phyloP scores from a whole-genome alignment of 2,888 invertebrate species.

The Leptura quadrifasciata region DNA sequence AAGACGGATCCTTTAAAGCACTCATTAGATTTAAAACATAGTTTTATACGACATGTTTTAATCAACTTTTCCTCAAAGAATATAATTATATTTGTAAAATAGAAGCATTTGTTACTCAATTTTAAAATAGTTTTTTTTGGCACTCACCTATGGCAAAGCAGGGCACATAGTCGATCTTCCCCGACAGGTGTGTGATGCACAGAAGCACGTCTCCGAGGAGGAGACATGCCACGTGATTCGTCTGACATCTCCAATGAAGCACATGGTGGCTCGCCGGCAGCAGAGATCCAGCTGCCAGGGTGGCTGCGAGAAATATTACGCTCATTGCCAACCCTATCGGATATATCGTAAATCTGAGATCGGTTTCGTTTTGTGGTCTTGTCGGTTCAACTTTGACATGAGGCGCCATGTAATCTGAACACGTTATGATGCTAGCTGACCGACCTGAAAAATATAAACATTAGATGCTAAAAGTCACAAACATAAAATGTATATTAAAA shows the following conservation, averaged over 20 bases:
- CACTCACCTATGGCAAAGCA: conserved; percentile 84
- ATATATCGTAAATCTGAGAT: conserved; percentile 83
- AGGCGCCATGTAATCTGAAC: conserved; percentile 77
- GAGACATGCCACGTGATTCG: conserved; percentile 89
- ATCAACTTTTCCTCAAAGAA: no score
- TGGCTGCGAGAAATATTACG: conserved; percentile 87
- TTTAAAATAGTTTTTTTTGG: no score
- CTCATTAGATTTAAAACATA: background rate
- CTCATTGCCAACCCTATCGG: conserved; percentile 87
- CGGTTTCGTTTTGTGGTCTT: conserved; percentile 62
- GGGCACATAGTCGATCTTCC: conserved; percentile 77
- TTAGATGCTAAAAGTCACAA: background rate
- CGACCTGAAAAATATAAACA: conserved; percentile 29
- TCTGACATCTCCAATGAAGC: conserved; percentile 92
- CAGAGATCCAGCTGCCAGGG: conserved; percentile 86
- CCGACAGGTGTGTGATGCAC: conserved; percentile 85
- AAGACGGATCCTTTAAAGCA: background rate
- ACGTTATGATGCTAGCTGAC: conserved; percentile 78
- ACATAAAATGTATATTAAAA: no score
- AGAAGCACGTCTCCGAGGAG: conserved; percentile 87
- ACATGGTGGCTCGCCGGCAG: conserved; percentile 90
- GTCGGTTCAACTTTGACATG: conserved; percentile 51
- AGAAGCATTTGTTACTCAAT: no score
- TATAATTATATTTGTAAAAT: no score
- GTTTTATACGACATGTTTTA: no score